Evolutionary conservation across 2,113 vertebrate species (phyloP).

Genomic region (Odocoileus virginianus): DNA sequence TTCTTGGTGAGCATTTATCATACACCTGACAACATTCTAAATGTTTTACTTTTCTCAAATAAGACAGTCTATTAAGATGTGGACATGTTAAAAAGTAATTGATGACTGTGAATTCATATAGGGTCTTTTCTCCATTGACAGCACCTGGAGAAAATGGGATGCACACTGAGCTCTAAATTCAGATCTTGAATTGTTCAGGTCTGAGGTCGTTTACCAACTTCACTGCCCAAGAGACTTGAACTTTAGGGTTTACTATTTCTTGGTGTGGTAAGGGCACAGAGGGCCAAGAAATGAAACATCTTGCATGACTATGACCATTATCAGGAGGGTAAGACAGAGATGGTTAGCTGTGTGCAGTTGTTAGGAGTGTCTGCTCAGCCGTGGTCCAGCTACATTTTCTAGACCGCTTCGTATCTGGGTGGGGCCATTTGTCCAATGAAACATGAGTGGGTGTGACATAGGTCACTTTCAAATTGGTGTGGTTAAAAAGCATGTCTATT

Average conservation of each 20-base stretch:
- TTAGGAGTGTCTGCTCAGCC: background rate
- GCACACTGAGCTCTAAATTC: background rate
- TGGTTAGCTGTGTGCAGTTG: background rate
- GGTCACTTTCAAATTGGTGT: background rate
- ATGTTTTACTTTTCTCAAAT: background rate
- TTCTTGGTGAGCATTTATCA: background rate
- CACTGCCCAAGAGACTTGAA: background rate
- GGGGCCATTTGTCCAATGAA: background rate
- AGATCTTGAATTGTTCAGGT: background rate
- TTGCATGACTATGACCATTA: background rate
- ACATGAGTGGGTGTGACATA: background rate
- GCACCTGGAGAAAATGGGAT: background rate
- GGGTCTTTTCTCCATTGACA: background rate
- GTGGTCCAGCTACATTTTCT: background rate
- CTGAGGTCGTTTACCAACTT: background rate
- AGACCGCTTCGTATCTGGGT: background rate
- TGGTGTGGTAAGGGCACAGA: background rate
- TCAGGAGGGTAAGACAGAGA: no score
- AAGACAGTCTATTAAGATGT: background rate
- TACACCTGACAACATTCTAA: background rate
- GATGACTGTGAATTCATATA: background rate
- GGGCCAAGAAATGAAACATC: background rate
- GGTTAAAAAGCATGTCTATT: background rate
- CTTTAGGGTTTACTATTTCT: background rate
- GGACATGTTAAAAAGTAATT: background rate